Evolutionary conservation across 2,888 invertebrate genomes (phyloP), one percentile per base, ranked within the genome.

Genomic region (Tillus elongatus): DNA sequence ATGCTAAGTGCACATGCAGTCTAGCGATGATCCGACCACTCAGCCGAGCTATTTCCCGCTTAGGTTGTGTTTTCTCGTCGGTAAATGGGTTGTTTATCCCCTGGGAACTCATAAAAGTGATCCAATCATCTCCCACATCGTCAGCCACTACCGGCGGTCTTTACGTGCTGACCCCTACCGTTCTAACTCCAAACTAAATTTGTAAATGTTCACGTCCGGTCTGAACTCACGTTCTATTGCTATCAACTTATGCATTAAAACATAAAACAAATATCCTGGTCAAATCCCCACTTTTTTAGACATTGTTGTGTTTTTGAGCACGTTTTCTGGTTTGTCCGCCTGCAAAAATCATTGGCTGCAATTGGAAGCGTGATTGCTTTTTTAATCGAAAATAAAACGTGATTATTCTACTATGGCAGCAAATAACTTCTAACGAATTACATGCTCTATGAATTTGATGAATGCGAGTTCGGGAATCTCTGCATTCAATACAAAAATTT

Each of bases 81-180:
- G 60, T 58, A 58, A 63, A 60, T 60, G 61, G 54, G 58, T 60
- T 64, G 63, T 63, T 63, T 61, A 63, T 67, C 67, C 66, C 66
- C 43, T 34, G 64, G 62, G 67, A 61, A 54, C 63, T 63, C 67
- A 61, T 69, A 68, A 69, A 69, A 67, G 63, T 64, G 66, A 69
- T 68, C 68, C 67, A 69, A 69, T 69, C 69, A 66, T 68, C 61
- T 63, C 53, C 59, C 59, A 53, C 58, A 55, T 57, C 54, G 57
- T 56, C 57, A 56, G 54, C 46, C 55, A 47, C 48, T 40, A 46
- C 42, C 44, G 42, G 40, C 42, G 41, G 44, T 42, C 41, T 41
- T 36, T 41, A 54, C 51, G 53, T 54, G 53, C 50, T 50, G 49
- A 46, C 46, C 49, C 53, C 44, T 40, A 38, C 24, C n/a, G 24